Evolutionary conservation across 2,797 vertebrate genomes (phyloP).

Genomic region (Philypnodon macrostomus): DNA sequence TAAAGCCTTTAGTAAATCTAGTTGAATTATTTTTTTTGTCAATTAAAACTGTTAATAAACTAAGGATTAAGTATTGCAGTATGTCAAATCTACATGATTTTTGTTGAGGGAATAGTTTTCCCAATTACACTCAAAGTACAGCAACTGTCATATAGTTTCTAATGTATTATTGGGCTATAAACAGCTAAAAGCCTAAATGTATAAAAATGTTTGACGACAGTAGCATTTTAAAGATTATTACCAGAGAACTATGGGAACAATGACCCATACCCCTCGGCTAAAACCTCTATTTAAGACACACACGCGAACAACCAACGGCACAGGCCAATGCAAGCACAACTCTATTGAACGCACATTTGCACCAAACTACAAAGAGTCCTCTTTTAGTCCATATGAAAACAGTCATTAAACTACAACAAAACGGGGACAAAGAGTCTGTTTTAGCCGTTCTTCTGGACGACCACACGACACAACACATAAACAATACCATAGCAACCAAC

Average conservation of each 20-base stretch:
- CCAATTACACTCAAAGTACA: too few species aligned
- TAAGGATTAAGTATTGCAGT: too few species aligned
- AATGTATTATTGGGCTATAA: too few species aligned
- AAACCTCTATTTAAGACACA: constrained; percentile 20
- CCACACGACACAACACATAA: constrained; percentile 17
- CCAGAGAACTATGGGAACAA: constrained; percentile 36
- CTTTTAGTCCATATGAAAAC: constrained; percentile 17
- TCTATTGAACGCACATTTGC: constrained; percentile 12
- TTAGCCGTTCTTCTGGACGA: background rate
- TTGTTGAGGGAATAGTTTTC: too few species aligned
- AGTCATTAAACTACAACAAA: constrained; percentile 13
- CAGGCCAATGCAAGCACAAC: constrained; percentile 20
- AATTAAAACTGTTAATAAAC: too few species aligned
- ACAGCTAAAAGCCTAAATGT: too few species aligned
- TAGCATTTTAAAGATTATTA: constrained; percentile 27
- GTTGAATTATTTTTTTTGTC: too few species aligned
- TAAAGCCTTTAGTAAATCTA: too few species aligned
- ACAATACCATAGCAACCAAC: constrained; percentile 26
- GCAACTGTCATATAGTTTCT: too few species aligned
- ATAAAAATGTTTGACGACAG: constrained; percentile 11
- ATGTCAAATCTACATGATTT: too few species aligned
- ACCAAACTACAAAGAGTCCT: constrained; percentile 18
- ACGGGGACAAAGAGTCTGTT: background rate
- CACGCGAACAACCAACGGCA: constrained; percentile 11
- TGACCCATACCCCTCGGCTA: constrained; percentile 17